Conservation (phyloP, 2,113 vertebrate species). For the Dicaeum eximium region DNA sequence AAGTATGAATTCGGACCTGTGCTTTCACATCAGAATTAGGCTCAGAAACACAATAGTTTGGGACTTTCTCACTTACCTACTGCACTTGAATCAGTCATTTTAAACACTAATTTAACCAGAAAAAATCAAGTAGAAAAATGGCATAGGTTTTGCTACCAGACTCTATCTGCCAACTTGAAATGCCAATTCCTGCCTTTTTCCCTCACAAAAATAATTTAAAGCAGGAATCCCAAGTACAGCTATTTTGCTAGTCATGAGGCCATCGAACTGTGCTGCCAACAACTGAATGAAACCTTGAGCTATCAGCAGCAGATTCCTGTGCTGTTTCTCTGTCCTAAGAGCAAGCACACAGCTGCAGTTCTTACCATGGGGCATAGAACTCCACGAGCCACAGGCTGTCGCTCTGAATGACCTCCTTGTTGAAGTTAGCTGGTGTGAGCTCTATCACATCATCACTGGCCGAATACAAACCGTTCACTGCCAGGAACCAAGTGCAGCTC, state of each 20-base stretch:
- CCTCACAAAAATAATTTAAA: not conserved
- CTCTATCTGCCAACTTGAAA: not conserved
- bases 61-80: not conserved
- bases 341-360: not conserved
- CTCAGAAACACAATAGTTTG: not conserved
- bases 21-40: not conserved
- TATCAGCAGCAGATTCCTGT: not conserved
- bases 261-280: not conserved
- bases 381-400: slow-evolving; percentile 92
- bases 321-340: not conserved
- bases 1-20: not conserved
- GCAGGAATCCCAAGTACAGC: not conserved
- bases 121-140: not conserved
- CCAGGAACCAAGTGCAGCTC: slow-evolving; percentile 80
- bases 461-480: slow-evolving; percentile 82
- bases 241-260: not conserved
- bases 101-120: not conserved
- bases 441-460: slow-evolving; percentile 89
- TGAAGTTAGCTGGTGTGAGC: slow-evolving; percentile 89
- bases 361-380: slow-evolving; percentile 97
- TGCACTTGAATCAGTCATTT: not conserved
- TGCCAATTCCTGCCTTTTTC: not conserved
- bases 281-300: not conserved
- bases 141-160: not conserved
- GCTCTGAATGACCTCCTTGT: slow-evolving; percentile 92